Conservation (phyloP, 2,797 vertebrate species). For the Moxostoma hubbsi region DNA sequence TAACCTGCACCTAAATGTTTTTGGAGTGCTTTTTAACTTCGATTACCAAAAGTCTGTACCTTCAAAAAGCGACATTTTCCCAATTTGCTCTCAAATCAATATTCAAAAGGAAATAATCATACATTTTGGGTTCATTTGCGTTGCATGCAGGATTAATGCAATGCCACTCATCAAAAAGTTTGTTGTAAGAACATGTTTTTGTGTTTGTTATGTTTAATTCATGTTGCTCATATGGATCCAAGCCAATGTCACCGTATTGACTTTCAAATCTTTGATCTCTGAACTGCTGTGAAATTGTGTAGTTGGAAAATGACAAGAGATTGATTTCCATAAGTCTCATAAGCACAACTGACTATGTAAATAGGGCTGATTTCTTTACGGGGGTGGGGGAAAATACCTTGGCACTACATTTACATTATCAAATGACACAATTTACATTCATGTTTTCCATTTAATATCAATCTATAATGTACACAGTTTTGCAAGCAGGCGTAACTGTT, state of each 20-base stretch:
- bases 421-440: conserved; percentile 76
- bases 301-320: conserved; percentile 63
- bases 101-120: conserved; percentile 71
- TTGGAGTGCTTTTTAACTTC: conserved; percentile 72
- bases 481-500: conserved; percentile 21
- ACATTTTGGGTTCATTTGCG: conserved; percentile 67
- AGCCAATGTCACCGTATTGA: conserved; percentile 51
- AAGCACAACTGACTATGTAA: conserved; percentile 75
- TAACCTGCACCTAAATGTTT: conserved; percentile 64
- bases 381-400: conserved; percentile 71
- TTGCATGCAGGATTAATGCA: conserved; percentile 48
- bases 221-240: conserved; percentile 32
- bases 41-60: conserved; percentile 53
- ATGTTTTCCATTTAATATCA: conserved; percentile 76
- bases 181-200: conserved; percentile 15
- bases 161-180: conserved; percentile 54
- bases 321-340: conserved; percentile 68
- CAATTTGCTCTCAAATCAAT: conserved; percentile 63
- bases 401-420: conserved; percentile 77
- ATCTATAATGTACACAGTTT: conserved; percentile 52
- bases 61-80: conserved; percentile 54
- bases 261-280: conserved; percentile 51
- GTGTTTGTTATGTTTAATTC: conserved; percentile 46
- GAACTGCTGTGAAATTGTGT: conserved; percentile 53
- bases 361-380: conserved; percentile 71